Evolutionary conservation across 2,888 invertebrate genomes (phyloP), one percentile per base, ranked within the genome.

Genomic region (Biston stratarius): DNA sequence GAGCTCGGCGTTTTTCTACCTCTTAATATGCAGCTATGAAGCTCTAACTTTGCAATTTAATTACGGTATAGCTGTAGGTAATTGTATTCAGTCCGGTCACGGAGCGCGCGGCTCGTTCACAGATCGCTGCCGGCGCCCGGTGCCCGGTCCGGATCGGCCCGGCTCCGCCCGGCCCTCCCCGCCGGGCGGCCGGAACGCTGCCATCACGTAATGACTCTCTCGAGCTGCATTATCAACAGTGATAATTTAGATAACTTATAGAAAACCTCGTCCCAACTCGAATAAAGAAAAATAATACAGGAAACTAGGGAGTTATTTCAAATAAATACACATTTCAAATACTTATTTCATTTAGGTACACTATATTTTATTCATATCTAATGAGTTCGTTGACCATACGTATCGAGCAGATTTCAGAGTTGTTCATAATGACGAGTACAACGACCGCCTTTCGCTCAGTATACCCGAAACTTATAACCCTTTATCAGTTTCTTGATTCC

Each of bases 11-110:
- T 82, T 86, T 83, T 86, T 83, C 77, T 81, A 77, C 80, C 79
- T 81, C 77, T 83, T 86, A 81, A 81, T 82, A 82, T 84, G 81
- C 81, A 80, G 79, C 80, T 82, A 78, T 81, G 82, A 80, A 83
- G 78, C 81, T 81, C 78, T 83, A 86, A 86, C 82, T 87, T 86
- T 78, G 79, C 81, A 85, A 85, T 88, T 86, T 86, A 83, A 88
- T 88, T 86, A 86, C 80, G 80, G 80, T 83, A 80, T 83, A 77
- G 78, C 78, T 72, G 70, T 73, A 76, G 63, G 81, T 84, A 85
- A 86, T 84, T 83, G 78, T 82, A 84, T 83, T 83, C 77, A 81
- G 81, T 77, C 79, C 74, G 74, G 81, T 79, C 78, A 81, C 76
- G 78, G 73, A 72, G 75, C 69, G 70, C 71, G 67, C 73, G 74